Percentiles rank a stretch among this genome's conserved stretches.
These are phyloP conservation scores for Charanyca ferruginea DNA, from an alignment of 2,888 invertebrate genomes.

Conservation along the genomic window DNA sequence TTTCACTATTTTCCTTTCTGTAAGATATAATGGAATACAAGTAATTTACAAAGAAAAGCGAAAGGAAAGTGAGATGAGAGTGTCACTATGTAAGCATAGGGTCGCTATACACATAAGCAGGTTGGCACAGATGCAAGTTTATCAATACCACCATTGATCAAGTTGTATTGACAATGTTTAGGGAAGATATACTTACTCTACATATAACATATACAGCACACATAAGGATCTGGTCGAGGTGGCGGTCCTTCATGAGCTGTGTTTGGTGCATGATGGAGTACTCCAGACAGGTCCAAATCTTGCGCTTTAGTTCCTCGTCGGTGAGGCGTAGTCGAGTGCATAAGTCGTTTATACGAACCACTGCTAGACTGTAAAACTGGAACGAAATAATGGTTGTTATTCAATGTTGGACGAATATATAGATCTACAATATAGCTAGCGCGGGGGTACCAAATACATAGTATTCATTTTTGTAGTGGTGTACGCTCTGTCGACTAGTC, in stretches of 20 bases:
- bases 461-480: too few relatives aligned
- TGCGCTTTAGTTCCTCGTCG: constrained; percentile 93
- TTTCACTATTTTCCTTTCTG: too few relatives aligned
- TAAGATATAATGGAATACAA: too few relatives aligned
- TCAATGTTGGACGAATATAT: not conserved
- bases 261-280: constrained; percentile 96
- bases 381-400: not conserved
- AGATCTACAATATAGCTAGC: too few relatives aligned
- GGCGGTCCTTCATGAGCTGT: constrained; percentile 97
- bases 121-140: too few relatives aligned
- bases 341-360: constrained; percentile 97
- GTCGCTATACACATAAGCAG: too few relatives aligned
- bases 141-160: too few relatives aligned
- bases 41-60: too few relatives aligned
- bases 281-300: constrained; percentile 99
- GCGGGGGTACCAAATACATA: too few relatives aligned
- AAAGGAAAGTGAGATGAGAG: too few relatives aligned
- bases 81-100: too few relatives aligned
- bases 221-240: constrained; percentile 99
- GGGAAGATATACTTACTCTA: constrained; percentile 90
- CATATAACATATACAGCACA: constrained; percentile 99
- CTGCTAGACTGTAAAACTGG: constrained; percentile 98
- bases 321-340: constrained; percentile 95
- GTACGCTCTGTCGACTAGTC: too few relatives aligned
- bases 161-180: not conserved